Evolutionary conservation across 2,797 vertebrate species (phyloP).

Genomic region (Pogonophryne albipinna): DNA sequence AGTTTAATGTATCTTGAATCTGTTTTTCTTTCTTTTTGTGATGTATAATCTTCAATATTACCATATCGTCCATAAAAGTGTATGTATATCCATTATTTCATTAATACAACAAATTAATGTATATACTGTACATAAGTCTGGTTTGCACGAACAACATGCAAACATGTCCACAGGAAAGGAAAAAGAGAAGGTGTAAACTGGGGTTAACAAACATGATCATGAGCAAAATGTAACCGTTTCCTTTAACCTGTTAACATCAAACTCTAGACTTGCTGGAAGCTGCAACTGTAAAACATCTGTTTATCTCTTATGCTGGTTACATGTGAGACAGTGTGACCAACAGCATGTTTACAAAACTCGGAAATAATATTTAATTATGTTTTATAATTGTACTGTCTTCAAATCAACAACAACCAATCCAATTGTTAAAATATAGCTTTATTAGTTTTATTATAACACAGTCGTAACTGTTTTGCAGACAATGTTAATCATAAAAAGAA

Average conservation of each 20-base stretch:
- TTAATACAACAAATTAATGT: background rate
- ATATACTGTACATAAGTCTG: background rate
- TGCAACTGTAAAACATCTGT: background rate
- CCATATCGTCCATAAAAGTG: background rate
- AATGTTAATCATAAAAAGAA: constrained; percentile 53
- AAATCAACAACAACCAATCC: constrained; percentile 33
- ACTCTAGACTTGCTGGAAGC: background rate
- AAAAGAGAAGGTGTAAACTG: background rate
- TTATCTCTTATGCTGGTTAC: background rate
- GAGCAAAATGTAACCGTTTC: no score
- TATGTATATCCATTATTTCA: background rate
- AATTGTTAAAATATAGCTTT: constrained; percentile 85
- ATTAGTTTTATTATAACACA: constrained; percentile 76
- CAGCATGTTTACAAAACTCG: background rate
- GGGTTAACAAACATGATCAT: background rate
- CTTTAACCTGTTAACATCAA: no score
- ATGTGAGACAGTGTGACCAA: background rate
- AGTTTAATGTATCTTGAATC: background rate
- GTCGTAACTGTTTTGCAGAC: constrained; percentile 60
- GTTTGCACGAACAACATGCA: background rate
- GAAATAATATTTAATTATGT: background rate
- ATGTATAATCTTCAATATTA: background rate
- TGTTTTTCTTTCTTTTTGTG: background rate
- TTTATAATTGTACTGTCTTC: constrained; percentile 27
- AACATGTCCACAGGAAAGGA: background rate